Conservation (phyloP, 2,888 invertebrate genomes). For the Dusona sp. region DNA sequence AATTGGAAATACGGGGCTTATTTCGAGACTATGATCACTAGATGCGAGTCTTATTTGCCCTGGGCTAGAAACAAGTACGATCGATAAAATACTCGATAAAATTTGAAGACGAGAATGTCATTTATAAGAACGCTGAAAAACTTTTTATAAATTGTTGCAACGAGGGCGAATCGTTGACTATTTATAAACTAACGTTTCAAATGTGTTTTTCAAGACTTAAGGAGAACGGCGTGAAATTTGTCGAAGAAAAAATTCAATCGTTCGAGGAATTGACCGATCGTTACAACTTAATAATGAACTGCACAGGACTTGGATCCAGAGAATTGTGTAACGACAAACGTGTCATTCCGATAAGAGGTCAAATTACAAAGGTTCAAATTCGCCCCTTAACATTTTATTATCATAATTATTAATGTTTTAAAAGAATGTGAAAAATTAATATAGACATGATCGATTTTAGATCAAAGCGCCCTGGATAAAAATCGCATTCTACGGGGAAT, state of each 20-base stretch:
- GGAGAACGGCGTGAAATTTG: constrained; percentile 88
- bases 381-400: neutral
- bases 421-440: neutral
- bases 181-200: neutral
- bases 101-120: neutral
- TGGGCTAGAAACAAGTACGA: constrained; percentile 90
- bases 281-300: constrained; percentile 93
- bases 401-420: neutral
- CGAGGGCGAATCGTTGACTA: neutral
- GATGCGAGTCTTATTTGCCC: constrained; percentile 90
- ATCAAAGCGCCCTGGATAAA: constrained; percentile 95
- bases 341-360: constrained; percentile 93
- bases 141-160: neutral
- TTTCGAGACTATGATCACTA: constrained; percentile 92
- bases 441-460: constrained; percentile 80
- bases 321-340: constrained; percentile 90
- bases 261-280: constrained; percentile 87
- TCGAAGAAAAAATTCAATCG: constrained; percentile 86
- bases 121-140: neutral
- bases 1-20: constrained; percentile 94
- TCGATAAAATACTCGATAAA: neutral
- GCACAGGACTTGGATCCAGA: constrained; percentile 94
- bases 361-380: constrained; percentile 89
- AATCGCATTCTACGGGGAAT: constrained; percentile 94
- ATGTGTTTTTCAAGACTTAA: constrained; percentile 85